These are phyloP conservation scores for Leptobrachium ailaonicum DNA, from an alignment of 2,113 vertebrate species.

Conservation along the genomic window DNA sequence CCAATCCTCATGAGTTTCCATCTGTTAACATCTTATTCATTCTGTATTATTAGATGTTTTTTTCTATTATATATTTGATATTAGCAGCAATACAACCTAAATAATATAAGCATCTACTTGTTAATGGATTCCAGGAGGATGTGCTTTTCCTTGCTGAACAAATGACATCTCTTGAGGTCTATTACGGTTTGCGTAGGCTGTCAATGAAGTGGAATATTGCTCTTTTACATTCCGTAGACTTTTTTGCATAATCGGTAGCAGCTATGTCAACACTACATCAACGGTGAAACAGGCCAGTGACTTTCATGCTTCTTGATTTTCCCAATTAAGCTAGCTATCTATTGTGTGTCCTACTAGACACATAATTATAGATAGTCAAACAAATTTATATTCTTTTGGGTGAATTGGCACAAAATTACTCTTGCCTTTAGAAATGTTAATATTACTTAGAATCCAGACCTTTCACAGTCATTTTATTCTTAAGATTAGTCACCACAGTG, in stretches of 20 bases:
- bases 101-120: slow-evolving; percentile 48
- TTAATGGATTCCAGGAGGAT: slow-evolving; percentile 52
- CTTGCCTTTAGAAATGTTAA: too few relatives aligned
- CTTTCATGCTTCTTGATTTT: background rate
- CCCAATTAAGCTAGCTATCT: background rate
- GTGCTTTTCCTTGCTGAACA: slow-evolving; percentile 1
- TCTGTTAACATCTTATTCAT: too few relatives aligned
- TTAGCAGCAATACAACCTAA: slow-evolving; percentile 42
- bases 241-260: slow-evolving; percentile 2
- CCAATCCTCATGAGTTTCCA: too few relatives aligned
- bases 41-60: too few relatives aligned
- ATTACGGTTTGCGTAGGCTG: background rate
- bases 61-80: too few relatives aligned
- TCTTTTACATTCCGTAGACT: slow-evolving; percentile 1
- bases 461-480: too few relatives aligned
- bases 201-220: background rate
- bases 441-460: too few relatives aligned
- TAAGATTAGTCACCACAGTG: too few relatives aligned
- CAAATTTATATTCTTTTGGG: background rate
- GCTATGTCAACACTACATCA: background rate
- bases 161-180: slow-evolving; percentile 5
- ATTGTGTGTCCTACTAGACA: background rate
- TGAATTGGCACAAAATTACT: background rate
- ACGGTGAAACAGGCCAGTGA: background rate
- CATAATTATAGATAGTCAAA: background rate